These are phyloP conservation scores for Meganola albula DNA, from an alignment of 2,888 invertebrate species.

Conservation along the genomic window DNA sequence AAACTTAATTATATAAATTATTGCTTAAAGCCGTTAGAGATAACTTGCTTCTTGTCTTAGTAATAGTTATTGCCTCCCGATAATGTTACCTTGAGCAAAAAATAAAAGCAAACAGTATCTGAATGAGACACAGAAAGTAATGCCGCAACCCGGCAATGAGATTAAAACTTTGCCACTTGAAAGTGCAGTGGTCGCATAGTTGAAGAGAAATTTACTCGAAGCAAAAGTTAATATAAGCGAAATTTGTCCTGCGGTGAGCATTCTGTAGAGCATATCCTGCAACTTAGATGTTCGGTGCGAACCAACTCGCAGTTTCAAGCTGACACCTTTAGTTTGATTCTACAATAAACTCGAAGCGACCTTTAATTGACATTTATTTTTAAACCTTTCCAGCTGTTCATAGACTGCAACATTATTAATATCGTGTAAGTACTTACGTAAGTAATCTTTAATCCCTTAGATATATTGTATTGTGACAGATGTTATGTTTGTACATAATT, in stretches of 20 bases:
- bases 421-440: too few species aligned
- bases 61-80: too few species aligned
- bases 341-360: too few species aligned
- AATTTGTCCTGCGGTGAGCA: conserved; percentile 66
- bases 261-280: conserved; percentile 47
- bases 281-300: conserved; percentile 45
- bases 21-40: too few species aligned
- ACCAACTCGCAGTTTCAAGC: conserved; percentile 40
- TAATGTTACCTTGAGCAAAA: conserved; percentile 12
- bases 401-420: too few species aligned
- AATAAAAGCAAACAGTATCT: conserved; percentile 27
- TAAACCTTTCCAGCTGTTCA: too few species aligned
- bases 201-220: conserved; percentile 66
- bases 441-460: too few species aligned
- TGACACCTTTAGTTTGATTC: too few species aligned
- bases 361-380: neutral
- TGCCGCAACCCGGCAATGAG: conserved; percentile 45
- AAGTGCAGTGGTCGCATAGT: conserved; percentile 64
- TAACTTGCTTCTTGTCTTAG: too few species aligned
- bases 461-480: too few species aligned
- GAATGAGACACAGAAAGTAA: conserved; percentile 34
- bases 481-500: conserved; percentile 31
- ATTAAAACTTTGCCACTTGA: conserved; percentile 72
- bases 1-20: too few species aligned
- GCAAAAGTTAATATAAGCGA: conserved; percentile 74